A percentile compares a stretch with the other conserved stretches of the same genome.
These are phyloP conservation scores for Podiceps cristatus DNA, from an alignment of 2,113 vertebrate species.

Conservation along the genomic window DNA sequence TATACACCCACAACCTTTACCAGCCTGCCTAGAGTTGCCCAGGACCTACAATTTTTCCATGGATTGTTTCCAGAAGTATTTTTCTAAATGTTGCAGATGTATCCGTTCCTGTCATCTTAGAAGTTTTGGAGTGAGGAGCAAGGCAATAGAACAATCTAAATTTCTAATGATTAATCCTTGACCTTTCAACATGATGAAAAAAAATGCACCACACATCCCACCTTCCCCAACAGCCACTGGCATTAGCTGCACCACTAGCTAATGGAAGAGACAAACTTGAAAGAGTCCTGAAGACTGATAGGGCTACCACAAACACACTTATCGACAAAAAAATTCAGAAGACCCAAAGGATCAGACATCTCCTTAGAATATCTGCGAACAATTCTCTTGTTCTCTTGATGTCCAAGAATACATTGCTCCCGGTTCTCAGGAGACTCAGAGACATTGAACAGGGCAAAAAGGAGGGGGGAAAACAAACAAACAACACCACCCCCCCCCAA, in stretches of 20 bases:
- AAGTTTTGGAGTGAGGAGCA: neutral
- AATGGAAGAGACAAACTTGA: neutral
- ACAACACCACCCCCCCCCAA: too few relatives aligned
- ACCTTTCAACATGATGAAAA: neutral
- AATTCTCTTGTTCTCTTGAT: neutral
- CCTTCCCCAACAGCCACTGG: neutral
- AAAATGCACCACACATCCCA: accelerated
- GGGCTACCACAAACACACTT: neutral
- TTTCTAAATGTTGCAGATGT: neutral
- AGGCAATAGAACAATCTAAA: neutral
- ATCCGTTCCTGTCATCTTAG: neutral
- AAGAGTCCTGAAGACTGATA: neutral
- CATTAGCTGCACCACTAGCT: neutral
- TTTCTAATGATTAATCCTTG: neutral
- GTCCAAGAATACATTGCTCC: neutral
- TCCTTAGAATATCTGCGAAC: neutral
- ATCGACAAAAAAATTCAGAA: neutral
- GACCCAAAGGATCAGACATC: neutral
- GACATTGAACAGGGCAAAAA: neutral
- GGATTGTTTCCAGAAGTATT: neutral
- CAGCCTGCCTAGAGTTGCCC: neutral
- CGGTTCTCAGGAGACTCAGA: neutral
- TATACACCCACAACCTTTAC: neutral
- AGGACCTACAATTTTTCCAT: neutral
- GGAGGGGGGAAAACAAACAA: too few relatives aligned